phyloP scores from a whole-genome alignment of 2,888 invertebrate genomes.

The Lamproptera curius region DNA sequence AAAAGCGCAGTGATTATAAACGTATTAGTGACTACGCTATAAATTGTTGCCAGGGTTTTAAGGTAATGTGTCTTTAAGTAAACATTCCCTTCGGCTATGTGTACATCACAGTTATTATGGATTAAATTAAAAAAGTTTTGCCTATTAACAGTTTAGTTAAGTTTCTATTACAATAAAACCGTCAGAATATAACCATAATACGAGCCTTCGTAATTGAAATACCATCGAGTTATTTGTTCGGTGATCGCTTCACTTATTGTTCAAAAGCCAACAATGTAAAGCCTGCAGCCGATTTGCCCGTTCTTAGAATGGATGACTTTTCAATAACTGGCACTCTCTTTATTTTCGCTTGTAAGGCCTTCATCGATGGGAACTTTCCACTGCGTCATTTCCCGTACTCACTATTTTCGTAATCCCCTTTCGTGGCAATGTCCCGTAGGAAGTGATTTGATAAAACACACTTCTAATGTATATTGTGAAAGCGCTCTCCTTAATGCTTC shows the following conservation, averaged over 20 bases:
- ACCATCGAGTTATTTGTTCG: slow-evolving; percentile 50
- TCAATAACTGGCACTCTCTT: slow-evolving; percentile 69
- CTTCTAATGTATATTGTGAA: slow-evolving; percentile 71
- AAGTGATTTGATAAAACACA: slow-evolving; percentile 76
- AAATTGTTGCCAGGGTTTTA: background rate
- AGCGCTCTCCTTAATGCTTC: slow-evolving; percentile 67
- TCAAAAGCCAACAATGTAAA: slow-evolving; percentile 46
- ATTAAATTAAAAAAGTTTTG: too few species aligned
- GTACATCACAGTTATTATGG: background rate
- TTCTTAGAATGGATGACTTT: slow-evolving; percentile 62
- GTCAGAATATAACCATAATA: slow-evolving; percentile 23
- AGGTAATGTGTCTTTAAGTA: background rate
- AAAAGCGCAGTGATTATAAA: background rate
- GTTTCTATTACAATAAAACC: too few species aligned
- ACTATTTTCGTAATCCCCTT: slow-evolving; percentile 59
- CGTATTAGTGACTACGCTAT: background rate
- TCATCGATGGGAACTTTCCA: slow-evolving; percentile 52
- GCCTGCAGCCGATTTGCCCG: slow-evolving; percentile 39
- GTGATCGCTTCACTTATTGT: slow-evolving; percentile 44
- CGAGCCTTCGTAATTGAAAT: slow-evolving; percentile 46
- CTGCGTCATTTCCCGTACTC: slow-evolving; percentile 72
- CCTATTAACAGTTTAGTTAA: background rate
- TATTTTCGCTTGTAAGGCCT: slow-evolving; percentile 50
- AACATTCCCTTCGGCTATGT: background rate
- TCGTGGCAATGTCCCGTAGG: slow-evolving; percentile 48